Evolutionary conservation across 2,888 invertebrate species (phyloP).

Genomic region (Margaritifera margaritifera): DNA sequence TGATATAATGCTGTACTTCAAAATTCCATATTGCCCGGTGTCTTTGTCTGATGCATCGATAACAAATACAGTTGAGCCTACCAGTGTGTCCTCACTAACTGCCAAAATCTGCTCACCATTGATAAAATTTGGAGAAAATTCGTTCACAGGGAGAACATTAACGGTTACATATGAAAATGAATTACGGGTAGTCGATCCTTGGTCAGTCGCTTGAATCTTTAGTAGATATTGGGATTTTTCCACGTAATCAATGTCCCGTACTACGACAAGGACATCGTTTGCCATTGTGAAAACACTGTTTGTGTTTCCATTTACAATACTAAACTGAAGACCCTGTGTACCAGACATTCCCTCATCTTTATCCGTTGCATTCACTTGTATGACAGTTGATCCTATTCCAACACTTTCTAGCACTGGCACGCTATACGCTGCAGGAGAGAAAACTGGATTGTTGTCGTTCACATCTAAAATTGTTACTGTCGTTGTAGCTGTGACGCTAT

Average conservation of each 20-base stretch:
- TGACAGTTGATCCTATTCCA: constrained; percentile 21
- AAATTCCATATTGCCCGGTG: constrained; percentile 36
- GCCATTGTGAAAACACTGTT: constrained; percentile 37
- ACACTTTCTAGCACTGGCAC: constrained; percentile 91
- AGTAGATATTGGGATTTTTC: constrained; percentile 43
- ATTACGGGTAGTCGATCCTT: constrained; percentile 43
- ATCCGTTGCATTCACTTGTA: constrained; percentile 37
- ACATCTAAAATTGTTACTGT: constrained; percentile 95
- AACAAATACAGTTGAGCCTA: constrained; percentile 45
- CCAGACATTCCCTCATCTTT: constrained; percentile 47
- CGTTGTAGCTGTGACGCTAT: not conserved
- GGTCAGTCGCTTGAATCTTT: constrained; percentile 52
- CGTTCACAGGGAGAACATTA: constrained; percentile 53
- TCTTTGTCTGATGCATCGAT: constrained; percentile 53
- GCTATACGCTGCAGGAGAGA: constrained; percentile 92
- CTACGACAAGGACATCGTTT: constrained; percentile 36
- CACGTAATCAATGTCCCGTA: constrained; percentile 54
- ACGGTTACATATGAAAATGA: constrained; percentile 41
- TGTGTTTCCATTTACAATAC: constrained; percentile 42
- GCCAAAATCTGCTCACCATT: constrained; percentile 34
- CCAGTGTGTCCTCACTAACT: constrained; percentile 41
- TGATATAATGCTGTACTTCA: constrained; percentile 29
- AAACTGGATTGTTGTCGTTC: constrained; percentile 94
- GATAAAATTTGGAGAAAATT: constrained; percentile 51
- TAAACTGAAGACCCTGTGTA: constrained; percentile 38